Conservation (phyloP, 2,113 vertebrate species). For the Oxygymnocypris stewartii region DNA sequence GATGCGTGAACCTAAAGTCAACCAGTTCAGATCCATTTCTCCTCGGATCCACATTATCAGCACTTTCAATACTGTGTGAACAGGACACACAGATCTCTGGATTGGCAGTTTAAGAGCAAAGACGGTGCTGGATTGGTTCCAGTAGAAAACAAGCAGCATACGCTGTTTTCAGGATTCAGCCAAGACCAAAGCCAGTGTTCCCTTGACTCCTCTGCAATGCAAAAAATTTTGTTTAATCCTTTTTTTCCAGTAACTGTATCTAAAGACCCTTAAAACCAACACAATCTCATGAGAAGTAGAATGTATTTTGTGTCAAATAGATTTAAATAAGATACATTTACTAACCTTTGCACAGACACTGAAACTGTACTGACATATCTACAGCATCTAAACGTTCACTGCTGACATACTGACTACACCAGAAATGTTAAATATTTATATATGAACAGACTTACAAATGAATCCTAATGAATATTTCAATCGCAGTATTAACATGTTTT, state of each 20-base stretch:
- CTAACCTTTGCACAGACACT: background rate
- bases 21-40: background rate
- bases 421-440: too few species aligned
- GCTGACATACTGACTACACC: too few species aligned
- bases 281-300: background rate
- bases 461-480: too few species aligned
- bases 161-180: background rate
- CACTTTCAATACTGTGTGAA: background rate
- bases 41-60: conserved; percentile 11
- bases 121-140: background rate
- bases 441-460: too few species aligned
- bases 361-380: background rate
- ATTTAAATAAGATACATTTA: too few species aligned
- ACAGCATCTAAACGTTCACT: too few species aligned
- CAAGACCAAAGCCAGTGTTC: background rate
- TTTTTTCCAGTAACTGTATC: too few species aligned
- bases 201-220: background rate
- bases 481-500: too few species aligned
- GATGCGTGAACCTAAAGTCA: conserved; percentile 22
- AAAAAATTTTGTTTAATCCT: background rate
- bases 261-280: background rate
- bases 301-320: too few species aligned
- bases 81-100: too few species aligned
- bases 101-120: background rate
- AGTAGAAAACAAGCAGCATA: conserved; percentile 16